Percentiles rank a stretch among this genome's conserved stretches.
Conservation (phyloP, 2,113 vertebrate genomes). For the Arvicanthis niloticus region DNA sequence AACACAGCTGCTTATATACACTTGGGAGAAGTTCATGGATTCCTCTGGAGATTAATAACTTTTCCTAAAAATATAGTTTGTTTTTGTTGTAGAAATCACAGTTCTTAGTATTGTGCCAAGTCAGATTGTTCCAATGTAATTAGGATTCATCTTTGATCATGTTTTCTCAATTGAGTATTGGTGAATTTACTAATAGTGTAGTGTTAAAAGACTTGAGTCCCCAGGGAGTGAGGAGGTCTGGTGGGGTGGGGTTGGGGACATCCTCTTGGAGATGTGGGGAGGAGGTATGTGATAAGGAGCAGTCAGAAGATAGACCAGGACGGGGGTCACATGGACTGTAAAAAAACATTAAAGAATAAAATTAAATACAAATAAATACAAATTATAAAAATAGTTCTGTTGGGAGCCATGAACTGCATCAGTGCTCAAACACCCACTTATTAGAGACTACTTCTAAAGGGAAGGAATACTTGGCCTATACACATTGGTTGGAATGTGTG, state of each 20-base stretch:
- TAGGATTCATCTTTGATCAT: slow-evolving; percentile 24
- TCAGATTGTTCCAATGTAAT: slow-evolving; percentile 43
- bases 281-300: no score
- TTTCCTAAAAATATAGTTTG: not conserved
- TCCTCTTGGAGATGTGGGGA: no score
- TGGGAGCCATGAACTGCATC: slow-evolving; percentile 58
- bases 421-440: not conserved
- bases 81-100: slow-evolving; percentile 28
- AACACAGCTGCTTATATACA: slow-evolving; percentile 9
- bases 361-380: no score
- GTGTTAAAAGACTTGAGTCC: not conserved
- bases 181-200: slow-evolving; percentile 46
- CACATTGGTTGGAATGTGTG: not conserved
- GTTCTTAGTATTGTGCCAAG: slow-evolving; percentile 32
- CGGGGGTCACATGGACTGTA: no score
- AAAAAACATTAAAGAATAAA: no score
- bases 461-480: not conserved
- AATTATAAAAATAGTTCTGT: slow-evolving; percentile 36
- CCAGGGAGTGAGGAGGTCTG: no score
- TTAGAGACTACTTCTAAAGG: slow-evolving; percentile 16
- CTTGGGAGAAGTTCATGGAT: not conserved
- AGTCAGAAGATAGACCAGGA: no score
- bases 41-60: slow-evolving; percentile 20
- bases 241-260: no score
- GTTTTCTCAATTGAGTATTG: slow-evolving; percentile 66